A percentile compares a stretch with the other conserved stretches of the same genome.
Conservation (phyloP, 2,888 invertebrate species). For the Troides helena region DNA sequence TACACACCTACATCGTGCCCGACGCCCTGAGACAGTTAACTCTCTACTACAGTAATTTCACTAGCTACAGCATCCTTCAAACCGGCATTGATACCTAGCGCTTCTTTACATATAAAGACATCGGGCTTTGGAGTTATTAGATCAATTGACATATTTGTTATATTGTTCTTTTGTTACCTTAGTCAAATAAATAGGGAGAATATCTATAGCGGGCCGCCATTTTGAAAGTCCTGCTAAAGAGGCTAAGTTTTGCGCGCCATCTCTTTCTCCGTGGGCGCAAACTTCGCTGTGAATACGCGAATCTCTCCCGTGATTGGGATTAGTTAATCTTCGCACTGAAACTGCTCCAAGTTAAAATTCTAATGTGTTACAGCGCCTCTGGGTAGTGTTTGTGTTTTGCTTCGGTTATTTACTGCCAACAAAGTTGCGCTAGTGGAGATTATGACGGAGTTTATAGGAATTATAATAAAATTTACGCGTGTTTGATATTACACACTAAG, state of each 20-base stretch:
- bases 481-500: background rate
- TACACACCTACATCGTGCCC: no score
- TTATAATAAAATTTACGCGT: conserved; percentile 6
- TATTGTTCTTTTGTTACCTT: no score
- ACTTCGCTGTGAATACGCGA: conserved; percentile 67
- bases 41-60: no score
- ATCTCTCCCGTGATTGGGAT: conserved; percentile 73
- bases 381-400: conserved; percentile 52
- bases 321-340: conserved; percentile 70
- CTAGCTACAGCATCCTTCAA: no score
- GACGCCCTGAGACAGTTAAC: no score
- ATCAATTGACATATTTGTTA: no score
- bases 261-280: conserved; percentile 50
- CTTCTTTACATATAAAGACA: no score
- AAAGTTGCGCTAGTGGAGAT: conserved; percentile 23
- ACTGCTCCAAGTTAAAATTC: conserved; percentile 68
- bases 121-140: no score
- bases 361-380: conserved; percentile 63
- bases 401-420: conserved; percentile 32
- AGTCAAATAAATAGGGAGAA: no score
- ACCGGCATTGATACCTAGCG: no score
- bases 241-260: conserved; percentile 26
- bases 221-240: conserved; percentile 31
- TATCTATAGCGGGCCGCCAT: background rate
- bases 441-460: conserved; percentile 20